Conservation (phyloP, 2,888 invertebrate species). For the Nomada hirtipes region DNA sequence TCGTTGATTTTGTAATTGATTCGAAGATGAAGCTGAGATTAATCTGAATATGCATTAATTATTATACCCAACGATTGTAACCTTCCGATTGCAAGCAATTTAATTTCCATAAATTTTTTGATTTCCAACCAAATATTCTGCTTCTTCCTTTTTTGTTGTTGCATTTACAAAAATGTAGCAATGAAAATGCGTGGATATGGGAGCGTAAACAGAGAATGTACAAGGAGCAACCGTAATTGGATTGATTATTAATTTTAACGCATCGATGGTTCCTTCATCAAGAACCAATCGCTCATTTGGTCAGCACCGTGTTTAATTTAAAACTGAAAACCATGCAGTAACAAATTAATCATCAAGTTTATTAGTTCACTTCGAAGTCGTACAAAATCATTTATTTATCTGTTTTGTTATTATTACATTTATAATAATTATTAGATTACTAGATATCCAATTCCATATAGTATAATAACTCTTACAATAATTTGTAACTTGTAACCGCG, state of each 20-base stretch:
- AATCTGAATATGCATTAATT: too few relatives aligned
- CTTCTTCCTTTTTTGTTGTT: background rate
- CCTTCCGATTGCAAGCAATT: too few relatives aligned
- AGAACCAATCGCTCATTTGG: constrained; percentile 35
- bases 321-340: constrained; percentile 6
- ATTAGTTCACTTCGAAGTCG: too few relatives aligned
- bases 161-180: background rate
- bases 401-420: background rate
- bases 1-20: background rate
- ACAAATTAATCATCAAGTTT: background rate
- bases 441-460: too few relatives aligned
- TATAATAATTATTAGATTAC: background rate
- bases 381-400: too few relatives aligned
- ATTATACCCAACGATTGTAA: too few relatives aligned
- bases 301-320: constrained; percentile 34
- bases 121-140: too few relatives aligned
- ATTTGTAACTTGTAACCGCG: background rate
- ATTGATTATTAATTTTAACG: constrained; percentile 46
- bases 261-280: constrained; percentile 49
- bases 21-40: too few relatives aligned
- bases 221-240: constrained; percentile 48
- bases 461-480: background rate
- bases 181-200: background rate
- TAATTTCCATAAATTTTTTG: too few relatives aligned
- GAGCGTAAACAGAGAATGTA: constrained; percentile 8